Evolutionary conservation across 2,888 invertebrate genomes (phyloP), one percentile per base, ranked within the genome.

Genomic region (Drepanosiphum platanoidis): DNA sequence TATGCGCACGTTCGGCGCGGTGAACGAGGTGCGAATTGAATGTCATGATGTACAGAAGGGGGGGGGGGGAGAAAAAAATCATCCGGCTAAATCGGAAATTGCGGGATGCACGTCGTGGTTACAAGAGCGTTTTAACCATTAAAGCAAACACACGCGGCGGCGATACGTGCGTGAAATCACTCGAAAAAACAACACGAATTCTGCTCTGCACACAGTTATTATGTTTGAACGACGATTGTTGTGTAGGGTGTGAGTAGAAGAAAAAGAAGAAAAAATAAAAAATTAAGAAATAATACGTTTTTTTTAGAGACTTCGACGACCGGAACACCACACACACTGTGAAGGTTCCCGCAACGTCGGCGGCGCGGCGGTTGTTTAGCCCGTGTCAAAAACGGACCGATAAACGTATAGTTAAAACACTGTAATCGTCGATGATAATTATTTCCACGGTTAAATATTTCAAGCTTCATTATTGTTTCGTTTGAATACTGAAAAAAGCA

Each of bases 131-230:
- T 71, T n/a, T 18, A 68, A 68, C 36, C 75, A 52, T 84, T 58
- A 66, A 36, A 52, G 32, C 34, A 68, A 68, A 75, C 68, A 74
- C 58, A n/a, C 32, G 68, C 11, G 15, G 68, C 11, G 15, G 36
- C 30, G 71, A 27, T 32, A 84, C 84, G 84, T 84, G 84, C 84
- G 77, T 77, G 77, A 84, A 84, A 84, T 77, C 9, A 22, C n/a
- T 70, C 18, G 27, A 70, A 61, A 72, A 82, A 71, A 72, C 30
- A 32, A 61, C 15, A 46, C 39, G 30, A 52, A 66, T 52, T 34
- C 18, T 58, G 70, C 27, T 36, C 39, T n/a, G n/a, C n/a, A 11
- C 39, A 13, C 32, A 66, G 30, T 36, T 77, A 58, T 61, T 64
- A 78, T 61, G 13, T 58, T 52, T 36, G 27, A 36, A 58, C 27